Base-by-base conservation (phyloP, 2,888 invertebrate genomes). In the Andrena hattorfiana region DNA sequence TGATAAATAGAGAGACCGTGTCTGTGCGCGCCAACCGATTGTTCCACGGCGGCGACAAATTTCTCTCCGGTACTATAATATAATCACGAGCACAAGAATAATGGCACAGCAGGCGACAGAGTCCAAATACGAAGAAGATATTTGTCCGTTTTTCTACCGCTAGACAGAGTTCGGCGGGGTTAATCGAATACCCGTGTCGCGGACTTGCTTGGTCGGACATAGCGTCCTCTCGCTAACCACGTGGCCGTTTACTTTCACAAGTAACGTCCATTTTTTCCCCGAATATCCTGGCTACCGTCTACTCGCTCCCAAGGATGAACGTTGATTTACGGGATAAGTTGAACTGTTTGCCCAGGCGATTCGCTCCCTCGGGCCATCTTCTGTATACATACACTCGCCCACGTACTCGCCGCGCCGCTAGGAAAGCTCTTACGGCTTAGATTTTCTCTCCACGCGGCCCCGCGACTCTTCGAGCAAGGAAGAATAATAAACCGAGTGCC, bases 141-240 rank as follows among this genome's bases (percentile, higher is more conserved):
- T 80, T 72, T 67, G 42, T 20, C 28, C 23, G n/a, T 78, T 88
- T 85, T 87, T 85, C 69, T 79, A 60, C 20, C 77, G 66, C 56
- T 72, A 68, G 81, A 82, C 77, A 68, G 62, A 56, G 87, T 89
- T 88, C 89, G 87, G 85, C 64, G 82, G 85, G 91, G 91, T 91
- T 92, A 92, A 92, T 92, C 91, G 91, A 92, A 92, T 90, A 91
- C 87, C 85, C 91, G 87, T 92, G 92, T 92, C 88, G 87, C 83
- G 77, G 89, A 86, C 87, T 42, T 4, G 42, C 42, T 42, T 13
- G 42, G 42, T 42, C 42, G 13, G 87, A 88, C 90, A 90, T 92
- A 92, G 90, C 92, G 83, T 87, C 89, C 83, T 85, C 85, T 84
- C 86, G 90, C 88, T 91, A 92, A 91, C 89, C 89, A 85, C 56